phyloP scores from a whole-genome alignment of 2,888 invertebrate species.

The Neoascia interrupta region DNA sequence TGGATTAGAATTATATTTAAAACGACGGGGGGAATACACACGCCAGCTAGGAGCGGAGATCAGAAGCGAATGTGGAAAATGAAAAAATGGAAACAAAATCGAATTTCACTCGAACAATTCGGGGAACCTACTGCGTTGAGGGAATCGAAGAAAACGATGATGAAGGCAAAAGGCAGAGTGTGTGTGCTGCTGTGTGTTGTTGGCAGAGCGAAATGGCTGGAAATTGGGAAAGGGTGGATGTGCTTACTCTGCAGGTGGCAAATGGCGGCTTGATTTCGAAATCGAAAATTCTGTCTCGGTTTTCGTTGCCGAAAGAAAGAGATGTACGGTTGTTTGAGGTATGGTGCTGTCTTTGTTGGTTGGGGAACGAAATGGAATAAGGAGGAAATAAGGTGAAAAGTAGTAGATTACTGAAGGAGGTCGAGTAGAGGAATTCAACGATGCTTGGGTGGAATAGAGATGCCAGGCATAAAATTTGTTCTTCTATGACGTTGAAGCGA shows the following conservation, averaged over 20 bases:
- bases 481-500: too few relatives aligned
- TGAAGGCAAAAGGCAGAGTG: conserved; percentile 55
- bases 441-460: background rate
- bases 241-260: conserved; percentile 12
- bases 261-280: conserved; percentile 58
- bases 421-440: conserved; percentile 6
- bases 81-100: conserved; percentile 64
- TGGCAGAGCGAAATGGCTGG: conserved; percentile 10
- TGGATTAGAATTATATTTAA: too few relatives aligned
- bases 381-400: background rate
- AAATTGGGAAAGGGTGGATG: background rate
- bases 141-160: conserved; percentile 57
- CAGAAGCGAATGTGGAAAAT: conserved; percentile 41
- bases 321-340: background rate
- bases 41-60: conserved; percentile 17
- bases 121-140: conserved; percentile 57
- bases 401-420: conserved; percentile 7
- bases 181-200: conserved; percentile 19
- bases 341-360: conserved; percentile 7
- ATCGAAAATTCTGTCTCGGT: conserved; percentile 27
- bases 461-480: background rate
- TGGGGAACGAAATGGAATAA: conserved; percentile 1
- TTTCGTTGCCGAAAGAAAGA: background rate
- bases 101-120: conserved; percentile 67
- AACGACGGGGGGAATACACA: background rate